Base-by-base conservation (phyloP, 2,888 invertebrate species). In the Metacarcinus magister region DNA sequence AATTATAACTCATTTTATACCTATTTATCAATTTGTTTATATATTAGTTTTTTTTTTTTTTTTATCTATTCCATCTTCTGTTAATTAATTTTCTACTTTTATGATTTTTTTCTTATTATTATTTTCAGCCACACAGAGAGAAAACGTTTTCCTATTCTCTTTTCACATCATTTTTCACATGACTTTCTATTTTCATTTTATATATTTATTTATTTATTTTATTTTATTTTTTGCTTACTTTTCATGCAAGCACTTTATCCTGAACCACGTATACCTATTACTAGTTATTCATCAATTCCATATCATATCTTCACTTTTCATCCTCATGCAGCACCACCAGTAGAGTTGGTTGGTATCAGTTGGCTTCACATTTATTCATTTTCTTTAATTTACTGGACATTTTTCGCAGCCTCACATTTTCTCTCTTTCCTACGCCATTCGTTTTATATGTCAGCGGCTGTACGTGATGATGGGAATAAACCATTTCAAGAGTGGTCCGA, bases 161-260 rank as follows among this genome's bases (percentile, higher is more conserved):
- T 54, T 13, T 54, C 8, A 54, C 54, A 54, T 0, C 54, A 8
- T 54, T 54, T 54, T 54, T 54, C 54, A 16, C 8, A 54, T 54
- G 54, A 54, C 2, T 54, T 54, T 54, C 54, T 54, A 39, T 39
- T 39, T 39, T 39, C n/a, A 39, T 39, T 39, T 39, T 89, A 89
- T 89, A 89, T 89, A 89, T 89, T 28, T 89, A 92, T 54, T n/a
- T 92, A 48, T 54, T 43, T 92, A 48, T 54, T 43, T 92, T 1
- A 43, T n/a, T 60, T 23, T 75, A 28, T n/a, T 8, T 75, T 28
- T 28, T 10, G 28, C 4, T 75, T 10, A n/a, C 28, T 75, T 60
- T 60, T 60, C 60, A 60, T 28, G 7, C 75, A 0, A n/a, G 28
- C 4, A 4, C 75, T 75, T 28, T 75, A 1, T 75, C 28, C 28